Conservation (phyloP, 2,113 vertebrate species). For the Rostratula benghalensis region DNA sequence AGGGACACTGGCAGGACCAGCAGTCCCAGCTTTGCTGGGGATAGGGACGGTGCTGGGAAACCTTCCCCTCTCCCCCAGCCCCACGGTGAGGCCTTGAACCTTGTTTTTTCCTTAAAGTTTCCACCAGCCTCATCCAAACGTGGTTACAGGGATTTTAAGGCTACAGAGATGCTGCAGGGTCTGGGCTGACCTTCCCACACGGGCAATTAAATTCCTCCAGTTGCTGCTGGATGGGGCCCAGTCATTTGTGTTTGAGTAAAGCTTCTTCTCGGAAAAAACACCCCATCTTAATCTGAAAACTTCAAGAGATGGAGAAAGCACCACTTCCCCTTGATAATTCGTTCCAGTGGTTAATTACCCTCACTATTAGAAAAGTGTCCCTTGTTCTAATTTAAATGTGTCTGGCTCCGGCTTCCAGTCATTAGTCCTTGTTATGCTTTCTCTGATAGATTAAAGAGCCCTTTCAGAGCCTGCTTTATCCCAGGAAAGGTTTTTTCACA, state of each 20-base stretch:
- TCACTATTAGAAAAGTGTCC: conserved; percentile 23
- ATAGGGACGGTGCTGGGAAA: not conserved
- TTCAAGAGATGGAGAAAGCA: conserved; percentile 5
- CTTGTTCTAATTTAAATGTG: conserved; percentile 36
- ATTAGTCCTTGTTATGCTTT: not conserved
- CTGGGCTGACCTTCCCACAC: not conserved
- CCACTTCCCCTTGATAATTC: conserved; percentile 17
- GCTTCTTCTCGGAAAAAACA: not conserved
- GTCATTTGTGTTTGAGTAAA: not conserved
- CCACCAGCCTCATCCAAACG: not conserved
- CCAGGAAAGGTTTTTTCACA: not conserved
- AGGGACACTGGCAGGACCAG: not conserved
- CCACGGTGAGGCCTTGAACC: accelerated
- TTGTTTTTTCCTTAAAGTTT: not conserved
- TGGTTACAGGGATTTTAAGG: not conserved
- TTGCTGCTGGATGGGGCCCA: not conserved
- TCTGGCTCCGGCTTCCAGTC: not conserved
- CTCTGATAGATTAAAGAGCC: not conserved
- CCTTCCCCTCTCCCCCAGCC: not conserved
- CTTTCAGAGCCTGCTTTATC: not conserved
- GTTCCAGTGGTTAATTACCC: conserved; percentile 51
- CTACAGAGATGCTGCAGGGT: not conserved
- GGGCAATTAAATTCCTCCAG: not conserved
- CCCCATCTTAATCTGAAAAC: not conserved
- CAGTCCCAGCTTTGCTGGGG: not conserved